Base-by-base conservation (phyloP, 92 coral and sea anemone species). In the Parazoanthus darwini region DNA sequence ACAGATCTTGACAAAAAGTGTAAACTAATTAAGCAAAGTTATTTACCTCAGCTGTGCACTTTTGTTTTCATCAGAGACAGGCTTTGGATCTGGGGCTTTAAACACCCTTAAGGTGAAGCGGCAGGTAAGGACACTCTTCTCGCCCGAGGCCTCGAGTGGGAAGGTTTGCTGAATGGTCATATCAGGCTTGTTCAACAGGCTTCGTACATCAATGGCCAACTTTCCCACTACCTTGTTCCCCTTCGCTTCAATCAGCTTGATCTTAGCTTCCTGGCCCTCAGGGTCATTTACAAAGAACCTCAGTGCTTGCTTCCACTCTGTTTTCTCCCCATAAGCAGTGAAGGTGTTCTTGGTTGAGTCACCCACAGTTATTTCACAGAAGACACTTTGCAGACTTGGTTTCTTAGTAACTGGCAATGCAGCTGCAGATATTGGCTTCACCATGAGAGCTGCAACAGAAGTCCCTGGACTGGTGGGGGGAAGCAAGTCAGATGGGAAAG, bases 241-340 rank as follows among this genome's bases (percentile, higher is more conserved):
- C 75, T 96, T 96, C 48, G 97, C 93, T 82, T 96, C 99, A 25
- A 96, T 90, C 81, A 95, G 95, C 75, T 93, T 93, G 58, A 96
- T 86, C 87, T 92, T 92, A 1, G 90, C 96, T 54, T 91, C 96
- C 46, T 93, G 94, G 26, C 89, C 93, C 54, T 86, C 82, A 29
- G 93, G 98, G 71, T 96, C 94, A 71, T 89, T 88, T 74, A 96
- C 92, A 25, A 96, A 89, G 86, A 96, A 96, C 29, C 97, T 93
- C 79, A 96, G 90, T 50, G 97, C 97, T 35, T 96, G 99, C 37
- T 95, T 96, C 99, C 99, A 96, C 76, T 93, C 98, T 39, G 81
- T 78, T n/a, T 92, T 92, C 82, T 96, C 96, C 23, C 94, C 97
- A 46, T 92, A 93, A 74, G 93, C 91, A 48, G 91, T 93, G 93